These are phyloP conservation scores for Muscicapa striata DNA, from an alignment of 2,797 vertebrate genomes.

Conservation along the genomic window DNA sequence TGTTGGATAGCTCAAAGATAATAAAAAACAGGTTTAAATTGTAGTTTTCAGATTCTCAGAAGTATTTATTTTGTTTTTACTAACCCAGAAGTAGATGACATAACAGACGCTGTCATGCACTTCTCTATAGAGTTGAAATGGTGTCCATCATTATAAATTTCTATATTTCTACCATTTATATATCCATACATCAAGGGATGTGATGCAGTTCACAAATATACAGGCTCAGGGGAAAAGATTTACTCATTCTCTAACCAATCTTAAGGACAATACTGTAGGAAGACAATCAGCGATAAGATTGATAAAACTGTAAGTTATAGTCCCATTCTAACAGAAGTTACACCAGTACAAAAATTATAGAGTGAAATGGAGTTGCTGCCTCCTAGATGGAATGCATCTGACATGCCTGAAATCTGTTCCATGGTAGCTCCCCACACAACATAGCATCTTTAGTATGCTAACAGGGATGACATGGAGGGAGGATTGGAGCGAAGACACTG, in stretches of 20 bases:
- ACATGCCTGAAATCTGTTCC: accelerated
- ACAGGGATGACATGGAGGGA: not conserved
- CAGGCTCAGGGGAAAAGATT: not conserved
- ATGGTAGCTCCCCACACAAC: not conserved
- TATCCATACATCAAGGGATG: not conserved
- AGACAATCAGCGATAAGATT: not conserved
- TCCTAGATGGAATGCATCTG: not conserved
- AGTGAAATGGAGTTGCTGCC: not conserved
- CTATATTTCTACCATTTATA: not conserved
- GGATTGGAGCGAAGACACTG: not conserved
- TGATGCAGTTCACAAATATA: not conserved
- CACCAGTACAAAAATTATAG: not conserved
- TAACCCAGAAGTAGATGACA: not conserved
- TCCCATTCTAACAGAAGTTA: not conserved
- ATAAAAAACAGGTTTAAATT: not conserved
- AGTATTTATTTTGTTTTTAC: not conserved
- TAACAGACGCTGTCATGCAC: not conserved
- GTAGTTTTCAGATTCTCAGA: not conserved
- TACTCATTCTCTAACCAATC: not conserved
- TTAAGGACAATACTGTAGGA: not conserved
- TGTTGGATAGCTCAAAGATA: not conserved
- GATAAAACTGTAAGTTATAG: not conserved
- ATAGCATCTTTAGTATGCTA: not conserved
- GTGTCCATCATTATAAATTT: not conserved
- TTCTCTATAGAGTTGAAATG: not conserved